These are phyloP conservation scores for Neolamprologus hecqui DNA, from an alignment of 2,113 vertebrate species.

Conservation along the genomic window DNA sequence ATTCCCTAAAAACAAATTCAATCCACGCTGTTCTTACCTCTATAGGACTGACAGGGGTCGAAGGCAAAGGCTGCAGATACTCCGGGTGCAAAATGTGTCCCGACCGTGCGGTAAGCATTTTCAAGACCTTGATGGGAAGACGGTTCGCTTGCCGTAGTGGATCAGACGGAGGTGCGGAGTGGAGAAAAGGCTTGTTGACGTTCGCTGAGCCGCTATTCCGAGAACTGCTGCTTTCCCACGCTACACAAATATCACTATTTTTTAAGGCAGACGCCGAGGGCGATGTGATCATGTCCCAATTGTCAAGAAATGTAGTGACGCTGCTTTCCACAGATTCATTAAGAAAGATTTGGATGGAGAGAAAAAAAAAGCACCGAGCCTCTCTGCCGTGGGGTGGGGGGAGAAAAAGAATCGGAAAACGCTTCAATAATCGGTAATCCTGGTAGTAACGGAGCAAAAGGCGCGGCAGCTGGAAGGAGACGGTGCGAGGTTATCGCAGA, in stretches of 20 bases:
- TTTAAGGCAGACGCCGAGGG: conserved; percentile 90
- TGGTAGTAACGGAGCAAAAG: conserved; percentile 34
- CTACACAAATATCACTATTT: conserved; percentile 84
- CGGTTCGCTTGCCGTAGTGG: conserved; percentile 94
- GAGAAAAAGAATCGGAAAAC: conserved; percentile 20
- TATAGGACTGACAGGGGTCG: conserved; percentile 94
- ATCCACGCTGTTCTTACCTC: conserved; percentile 78
- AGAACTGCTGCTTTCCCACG: conserved; percentile 83
- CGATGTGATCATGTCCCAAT: conserved; percentile 99
- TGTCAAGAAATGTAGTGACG: conserved; percentile 70
- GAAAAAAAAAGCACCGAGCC: conserved; percentile 3
- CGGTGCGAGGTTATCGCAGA: conserved; percentile 67
- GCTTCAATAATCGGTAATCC: conserved; percentile 69
- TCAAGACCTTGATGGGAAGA: conserved; percentile 96
- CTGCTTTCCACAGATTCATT: conserved; percentile 68
- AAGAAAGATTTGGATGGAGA: conserved; percentile 20
- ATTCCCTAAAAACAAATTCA: background rate
- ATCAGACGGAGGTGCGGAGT: conserved; percentile 88
- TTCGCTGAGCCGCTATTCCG: conserved; percentile 81
- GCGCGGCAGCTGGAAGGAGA: conserved; percentile 53
- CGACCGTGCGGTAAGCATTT: conserved; percentile 96
- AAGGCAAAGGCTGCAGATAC: conserved; percentile 95
- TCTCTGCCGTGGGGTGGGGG: background rate
- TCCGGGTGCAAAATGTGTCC: conserved; percentile 99
- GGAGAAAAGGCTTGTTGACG: conserved; percentile 86